Base-by-base conservation (phyloP, 2,113 vertebrate genomes). In the Greenwoodochromis staneri region DNA sequence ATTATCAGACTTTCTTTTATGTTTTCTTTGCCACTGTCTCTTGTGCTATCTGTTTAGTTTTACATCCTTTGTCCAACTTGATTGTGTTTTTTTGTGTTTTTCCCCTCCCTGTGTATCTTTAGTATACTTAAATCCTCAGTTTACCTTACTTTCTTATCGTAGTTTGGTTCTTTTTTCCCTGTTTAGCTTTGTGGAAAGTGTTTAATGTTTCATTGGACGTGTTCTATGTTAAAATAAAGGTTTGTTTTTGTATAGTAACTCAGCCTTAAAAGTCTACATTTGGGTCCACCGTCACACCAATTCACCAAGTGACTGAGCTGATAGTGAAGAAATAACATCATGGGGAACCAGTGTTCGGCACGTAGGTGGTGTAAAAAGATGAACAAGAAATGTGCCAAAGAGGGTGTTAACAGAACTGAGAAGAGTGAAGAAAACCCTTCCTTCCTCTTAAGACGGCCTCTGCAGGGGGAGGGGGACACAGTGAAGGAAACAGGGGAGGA, bases 361-460 rank as follows among this genome's bases (percentile, higher is more conserved):
- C 17, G 8, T 14, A 27, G 5, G 5, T 19, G 47, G 7, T 14
- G 9, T 9, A 40, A 59, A 13, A 47, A 31, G 4, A 14, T 38
- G 7, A 36, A 47, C 45, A 47, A 31, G 5, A 31, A 55, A 82
- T 4, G 3, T n/a, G 36, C 45, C 9, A 10, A 27, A 54, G 10
- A 21, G 21, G 21, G 21, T 21, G 21, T 31, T 61, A 57, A 82
- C 14, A 73, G 63, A 14, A 29, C 2, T 19, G 51, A n/a, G 40
- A 16, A 34, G 66, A 45, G 27, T 57, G 31, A 11, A 61, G 51
- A 80, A 14, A 27, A 19, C 4, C 24, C 24, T n/a, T 4, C 38
- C 10, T 11, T 8, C 4, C 9, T 55, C 4, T 53, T 76, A 11
- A 40, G 1, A 34, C 2, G 2, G 51, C 0, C 9, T 53, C 51